Evolutionary conservation across 2,888 invertebrate genomes (phyloP).

Genomic region (Gibbula magus): DNA sequence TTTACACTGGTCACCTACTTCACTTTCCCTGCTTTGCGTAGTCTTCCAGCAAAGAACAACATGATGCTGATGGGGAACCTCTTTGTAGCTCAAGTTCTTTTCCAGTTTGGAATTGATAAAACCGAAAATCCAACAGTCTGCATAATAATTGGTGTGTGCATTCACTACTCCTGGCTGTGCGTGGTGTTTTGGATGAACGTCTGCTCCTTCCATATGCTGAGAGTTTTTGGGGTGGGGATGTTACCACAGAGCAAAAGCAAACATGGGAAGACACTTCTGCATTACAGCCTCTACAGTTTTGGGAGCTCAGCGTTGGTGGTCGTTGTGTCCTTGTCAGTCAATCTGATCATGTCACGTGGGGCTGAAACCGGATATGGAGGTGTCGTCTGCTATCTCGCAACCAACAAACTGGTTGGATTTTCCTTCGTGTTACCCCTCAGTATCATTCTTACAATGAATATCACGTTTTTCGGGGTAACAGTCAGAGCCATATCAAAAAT

Average conservation of each 20-base stretch:
- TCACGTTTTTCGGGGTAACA: slow-evolving; percentile 47
- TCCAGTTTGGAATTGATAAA: slow-evolving; percentile 30
- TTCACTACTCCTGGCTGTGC: slow-evolving; percentile 50
- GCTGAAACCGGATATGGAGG: slow-evolving; percentile 43
- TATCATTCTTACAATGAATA: slow-evolving; percentile 46
- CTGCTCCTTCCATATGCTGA: slow-evolving; percentile 52
- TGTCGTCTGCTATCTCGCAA: slow-evolving; percentile 39
- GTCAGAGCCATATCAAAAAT: slow-evolving; percentile 41
- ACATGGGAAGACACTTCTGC: not conserved
- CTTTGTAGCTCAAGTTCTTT: slow-evolving; percentile 42
- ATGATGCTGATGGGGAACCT: slow-evolving; percentile 43
- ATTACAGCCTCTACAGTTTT: slow-evolving; percentile 19
- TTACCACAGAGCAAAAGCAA: not conserved
- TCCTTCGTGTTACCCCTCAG: slow-evolving; percentile 51
- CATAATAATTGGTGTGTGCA: slow-evolving; percentile 36
- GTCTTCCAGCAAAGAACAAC: slow-evolving; percentile 50
- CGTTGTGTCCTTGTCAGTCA: slow-evolving; percentile 10
- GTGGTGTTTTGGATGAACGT: slow-evolving; percentile 43
- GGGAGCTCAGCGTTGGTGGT: not conserved
- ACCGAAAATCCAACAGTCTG: slow-evolving; percentile 33
- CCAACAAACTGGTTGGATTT: slow-evolving; percentile 31
- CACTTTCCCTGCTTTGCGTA: slow-evolving; percentile 38
- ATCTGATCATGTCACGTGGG: slow-evolving; percentile 7
- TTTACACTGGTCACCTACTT: slow-evolving; percentile 43
- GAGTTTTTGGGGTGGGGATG: slow-evolving; percentile 39